These are phyloP conservation scores for Accipiter virgatus DNA, from an alignment of 2,113 vertebrate genomes.

Conservation along the genomic window DNA sequence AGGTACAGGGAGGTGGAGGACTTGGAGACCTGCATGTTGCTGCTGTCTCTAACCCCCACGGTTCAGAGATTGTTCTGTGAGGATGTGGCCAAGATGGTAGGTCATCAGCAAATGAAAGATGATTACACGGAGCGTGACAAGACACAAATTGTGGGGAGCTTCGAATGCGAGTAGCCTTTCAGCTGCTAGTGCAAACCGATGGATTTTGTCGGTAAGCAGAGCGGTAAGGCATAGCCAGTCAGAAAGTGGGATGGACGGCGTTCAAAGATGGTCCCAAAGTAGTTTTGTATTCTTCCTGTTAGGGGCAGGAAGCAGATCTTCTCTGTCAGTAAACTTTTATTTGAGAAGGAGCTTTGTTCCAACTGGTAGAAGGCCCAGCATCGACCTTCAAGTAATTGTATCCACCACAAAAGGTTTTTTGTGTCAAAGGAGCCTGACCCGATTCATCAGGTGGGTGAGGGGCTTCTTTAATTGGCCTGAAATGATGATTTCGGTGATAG, in stretches of 20 bases:
- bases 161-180: background rate
- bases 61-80: background rate
- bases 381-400: background rate
- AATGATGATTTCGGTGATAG: background rate
- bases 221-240: background rate
- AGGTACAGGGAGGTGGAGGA: background rate
- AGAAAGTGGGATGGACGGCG: background rate
- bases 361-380: background rate
- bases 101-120: background rate
- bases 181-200: background rate
- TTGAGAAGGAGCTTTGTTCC: background rate
- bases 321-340: background rate
- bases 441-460: background rate
- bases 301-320: background rate
- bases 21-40: background rate
- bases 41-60: background rate
- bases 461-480: slow-evolving; percentile 9
- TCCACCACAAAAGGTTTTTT: slow-evolving; percentile 23
- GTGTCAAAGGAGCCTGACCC: background rate
- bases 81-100: background rate
- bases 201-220: background rate
- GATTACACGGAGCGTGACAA: background rate
- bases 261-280: background rate
- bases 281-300: background rate
- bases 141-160: background rate